Conservation (phyloP, 2,888 invertebrate genomes). For the Volucella bombylans region DNA sequence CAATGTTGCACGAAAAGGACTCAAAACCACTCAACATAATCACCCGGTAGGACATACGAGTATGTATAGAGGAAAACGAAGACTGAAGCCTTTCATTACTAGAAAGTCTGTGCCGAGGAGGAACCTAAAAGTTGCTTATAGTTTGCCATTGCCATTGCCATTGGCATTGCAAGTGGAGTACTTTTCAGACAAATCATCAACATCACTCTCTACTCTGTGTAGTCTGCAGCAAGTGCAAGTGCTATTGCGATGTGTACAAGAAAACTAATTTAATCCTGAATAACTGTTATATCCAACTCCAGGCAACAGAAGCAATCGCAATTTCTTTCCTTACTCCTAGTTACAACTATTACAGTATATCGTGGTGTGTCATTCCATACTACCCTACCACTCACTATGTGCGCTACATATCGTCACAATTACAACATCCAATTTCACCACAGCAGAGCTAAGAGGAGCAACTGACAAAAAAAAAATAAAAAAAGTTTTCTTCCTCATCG, state of each 20-base stretch:
- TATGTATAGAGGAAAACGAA: slow-evolving; percentile 26
- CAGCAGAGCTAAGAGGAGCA: slow-evolving; percentile 26
- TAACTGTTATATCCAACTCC: slow-evolving; percentile 66
- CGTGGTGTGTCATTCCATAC: slow-evolving; percentile 67
- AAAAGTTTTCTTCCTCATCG: background rate
- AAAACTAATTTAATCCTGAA: slow-evolving; percentile 74
- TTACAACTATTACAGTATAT: slow-evolving; percentile 68
- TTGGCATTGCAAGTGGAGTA: slow-evolving; percentile 11
- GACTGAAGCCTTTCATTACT: slow-evolving; percentile 13
- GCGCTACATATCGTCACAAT: slow-evolving; percentile 69
- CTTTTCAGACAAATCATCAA: slow-evolving; percentile 49
- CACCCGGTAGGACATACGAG: slow-evolving; percentile 32
- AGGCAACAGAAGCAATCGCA: slow-evolving; percentile 55
- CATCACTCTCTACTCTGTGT: slow-evolving; percentile 45
- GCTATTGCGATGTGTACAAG: slow-evolving; percentile 40
- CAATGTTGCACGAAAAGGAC: slow-evolving; percentile 33
- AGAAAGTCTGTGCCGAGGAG: slow-evolving; percentile 45
- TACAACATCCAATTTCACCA: slow-evolving; percentile 69
- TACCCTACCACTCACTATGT: slow-evolving; percentile 45
- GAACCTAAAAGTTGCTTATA: slow-evolving; percentile 32
- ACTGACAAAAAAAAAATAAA: background rate
- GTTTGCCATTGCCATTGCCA: slow-evolving; percentile 46
- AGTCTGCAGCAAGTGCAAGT: slow-evolving; percentile 1
- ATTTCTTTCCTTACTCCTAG: slow-evolving; percentile 65
- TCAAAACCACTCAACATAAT: slow-evolving; percentile 71